These are phyloP conservation scores for Scaptomyza polygonia DNA, from an alignment of 2,888 invertebrate species.

Conservation along the genomic window DNA sequence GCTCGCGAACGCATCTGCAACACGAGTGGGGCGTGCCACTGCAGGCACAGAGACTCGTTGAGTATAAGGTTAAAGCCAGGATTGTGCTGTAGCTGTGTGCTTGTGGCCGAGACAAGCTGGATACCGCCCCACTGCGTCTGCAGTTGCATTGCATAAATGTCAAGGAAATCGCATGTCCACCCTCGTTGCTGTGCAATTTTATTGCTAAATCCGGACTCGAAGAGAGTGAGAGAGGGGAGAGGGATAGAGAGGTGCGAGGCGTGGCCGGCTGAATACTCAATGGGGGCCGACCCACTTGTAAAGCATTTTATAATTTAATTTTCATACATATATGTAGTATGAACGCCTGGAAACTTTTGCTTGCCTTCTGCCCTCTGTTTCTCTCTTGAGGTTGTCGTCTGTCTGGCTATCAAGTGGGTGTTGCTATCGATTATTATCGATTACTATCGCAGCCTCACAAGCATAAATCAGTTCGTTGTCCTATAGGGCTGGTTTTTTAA, in stretches of 20 bases:
- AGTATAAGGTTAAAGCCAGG: slow-evolving; percentile 13
- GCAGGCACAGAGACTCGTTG: slow-evolving; percentile 1
- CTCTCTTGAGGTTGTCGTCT: slow-evolving; percentile 23
- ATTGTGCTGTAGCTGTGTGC: slow-evolving; percentile 6
- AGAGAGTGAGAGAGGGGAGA: slow-evolving; percentile 8
- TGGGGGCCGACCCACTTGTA: slow-evolving; percentile 75
- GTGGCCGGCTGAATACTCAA: slow-evolving; percentile 46
- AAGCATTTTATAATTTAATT: slow-evolving; percentile 83
- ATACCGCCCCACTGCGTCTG: slow-evolving; percentile 67
- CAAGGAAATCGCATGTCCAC: slow-evolving; percentile 81
- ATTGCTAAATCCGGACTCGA: slow-evolving; percentile 53
- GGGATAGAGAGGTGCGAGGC: slow-evolving; percentile 24
- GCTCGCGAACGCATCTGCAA: slow-evolving; percentile 47
- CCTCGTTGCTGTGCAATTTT: slow-evolving; percentile 73
- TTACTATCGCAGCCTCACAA: slow-evolving; percentile 62
- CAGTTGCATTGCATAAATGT: slow-evolving; percentile 77
- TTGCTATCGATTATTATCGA: slow-evolving; percentile 80
- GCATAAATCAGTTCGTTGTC: slow-evolving; percentile 66
- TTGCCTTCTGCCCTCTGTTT: background rate
- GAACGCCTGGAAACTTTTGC: slow-evolving; percentile 50
- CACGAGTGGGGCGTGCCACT: slow-evolving; percentile 72
- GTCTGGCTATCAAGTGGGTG: slow-evolving; percentile 66
- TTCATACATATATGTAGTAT: slow-evolving; percentile 70
- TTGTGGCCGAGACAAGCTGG: slow-evolving; percentile 41
- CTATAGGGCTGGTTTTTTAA: slow-evolving; percentile 28